Percentiles rank a stretch among this genome's conserved stretches.
phyloP scores from a whole-genome alignment of 1,140 invertebrate genomes.

The Listronotus bonariensis region DNA sequence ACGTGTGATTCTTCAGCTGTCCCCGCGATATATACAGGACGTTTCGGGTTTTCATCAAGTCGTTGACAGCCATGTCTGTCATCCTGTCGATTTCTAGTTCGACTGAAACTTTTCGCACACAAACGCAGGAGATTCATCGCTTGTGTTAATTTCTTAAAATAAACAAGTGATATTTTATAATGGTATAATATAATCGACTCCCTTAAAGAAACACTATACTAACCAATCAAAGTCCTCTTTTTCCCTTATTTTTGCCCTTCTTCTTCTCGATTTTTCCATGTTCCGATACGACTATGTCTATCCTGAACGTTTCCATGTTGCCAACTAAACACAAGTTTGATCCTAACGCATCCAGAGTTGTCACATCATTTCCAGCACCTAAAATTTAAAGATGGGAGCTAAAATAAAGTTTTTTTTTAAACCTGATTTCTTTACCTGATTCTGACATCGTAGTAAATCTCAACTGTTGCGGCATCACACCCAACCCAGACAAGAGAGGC shows the following conservation, averaged over 20 bases:
- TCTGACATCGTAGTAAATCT: constrained; percentile 56
- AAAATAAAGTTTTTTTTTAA: constrained; percentile 16
- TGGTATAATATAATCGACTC: too few relatives aligned
- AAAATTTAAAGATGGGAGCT: constrained; percentile 21
- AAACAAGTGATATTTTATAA: too few relatives aligned
- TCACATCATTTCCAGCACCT: constrained; percentile 60
- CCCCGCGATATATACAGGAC: constrained; percentile 83
- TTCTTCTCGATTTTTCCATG: constrained; percentile 62
- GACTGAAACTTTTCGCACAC: constrained; percentile 86
- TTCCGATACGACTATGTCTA: constrained; percentile 92
- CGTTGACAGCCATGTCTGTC: constrained; percentile 86
- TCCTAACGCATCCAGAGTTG: constrained; percentile 83
- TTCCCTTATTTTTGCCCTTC: constrained; percentile 55
- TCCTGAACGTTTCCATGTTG: constrained; percentile 83
- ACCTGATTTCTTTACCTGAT: constrained; percentile 42
- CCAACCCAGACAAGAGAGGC: constrained; percentile 81
- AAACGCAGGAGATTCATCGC: constrained; percentile 82
- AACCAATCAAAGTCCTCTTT: constrained; percentile 42
- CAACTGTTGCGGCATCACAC: constrained; percentile 87
- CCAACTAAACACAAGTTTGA: constrained; percentile 88
- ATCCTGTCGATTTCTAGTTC: constrained; percentile 89
- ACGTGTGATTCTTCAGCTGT: constrained; percentile 87
- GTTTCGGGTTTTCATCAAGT: constrained; percentile 78
- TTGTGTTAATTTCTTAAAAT: constrained; percentile 30
- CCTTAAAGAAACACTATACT: too few relatives aligned